Conservation (phyloP, 1,140 invertebrate species). For the Odontomachus brunneus region DNA sequence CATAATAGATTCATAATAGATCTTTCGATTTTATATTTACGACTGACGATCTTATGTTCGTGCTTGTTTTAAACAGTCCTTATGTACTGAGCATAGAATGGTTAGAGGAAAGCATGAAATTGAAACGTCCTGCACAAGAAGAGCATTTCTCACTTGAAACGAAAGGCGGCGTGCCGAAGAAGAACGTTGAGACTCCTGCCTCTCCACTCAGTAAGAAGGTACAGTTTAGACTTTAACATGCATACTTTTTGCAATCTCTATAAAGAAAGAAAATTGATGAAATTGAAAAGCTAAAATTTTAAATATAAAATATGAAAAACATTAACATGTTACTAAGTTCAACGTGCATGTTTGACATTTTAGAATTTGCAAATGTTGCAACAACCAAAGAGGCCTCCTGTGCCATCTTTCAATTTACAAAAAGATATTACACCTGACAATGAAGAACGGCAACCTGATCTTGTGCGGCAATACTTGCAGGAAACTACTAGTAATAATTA, state of each 20-base stretch:
- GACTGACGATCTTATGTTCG: slow-evolving; percentile 37
- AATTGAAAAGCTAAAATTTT: too few species aligned
- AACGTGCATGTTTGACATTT: slow-evolving; percentile 55
- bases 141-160: slow-evolving; percentile 83
- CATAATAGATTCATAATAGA: too few species aligned
- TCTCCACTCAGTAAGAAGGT: slow-evolving; percentile 89
- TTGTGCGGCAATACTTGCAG: slow-evolving; percentile 79
- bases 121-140: slow-evolving; percentile 87
- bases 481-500: slow-evolving; percentile 65
- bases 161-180: slow-evolving; percentile 75
- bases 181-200: slow-evolving; percentile 79
- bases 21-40: not conserved
- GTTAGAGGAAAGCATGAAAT: slow-evolving; percentile 90
- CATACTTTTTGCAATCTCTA: slow-evolving; percentile 1
- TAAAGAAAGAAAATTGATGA: not conserved
- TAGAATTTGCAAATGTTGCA: slow-evolving; percentile 83
- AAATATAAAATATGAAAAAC: not conserved
- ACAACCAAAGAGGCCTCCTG: slow-evolving; percentile 72
- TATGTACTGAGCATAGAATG: slow-evolving; percentile 90
- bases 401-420: slow-evolving; percentile 73
- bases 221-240: slow-evolving; percentile 26
- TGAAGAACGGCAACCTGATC: slow-evolving; percentile 68
- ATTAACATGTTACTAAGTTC: not conserved
- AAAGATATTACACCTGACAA: slow-evolving; percentile 46
- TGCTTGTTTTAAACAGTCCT: slow-evolving; percentile 84